Evolutionary conservation across 2,888 invertebrate genomes (phyloP), one percentile per base, ranked within the genome.

Genomic region (Nemotelus nigrinus): DNA sequence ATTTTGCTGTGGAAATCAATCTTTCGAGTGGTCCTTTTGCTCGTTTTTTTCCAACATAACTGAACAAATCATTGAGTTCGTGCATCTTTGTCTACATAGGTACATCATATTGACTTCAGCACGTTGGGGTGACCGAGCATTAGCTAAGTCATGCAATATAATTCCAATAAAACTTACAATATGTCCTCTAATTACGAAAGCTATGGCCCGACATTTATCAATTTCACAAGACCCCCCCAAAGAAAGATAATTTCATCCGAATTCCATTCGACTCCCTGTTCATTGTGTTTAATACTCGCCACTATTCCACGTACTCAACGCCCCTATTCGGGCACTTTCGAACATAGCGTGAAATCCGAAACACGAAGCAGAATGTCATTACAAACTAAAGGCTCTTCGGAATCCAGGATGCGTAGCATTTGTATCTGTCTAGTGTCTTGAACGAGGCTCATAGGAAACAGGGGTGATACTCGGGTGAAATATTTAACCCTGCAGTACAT

Each of bases 171-270:
- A 77, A 76, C 72, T 78, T 77, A 78, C 77, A 80, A 80, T 80
- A 80, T 80, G 80, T 71, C 77, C 76, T 80, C 78, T 80, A 80
- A 80, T 80, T 80, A 80, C 77, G 78, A 78, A 78, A 80, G 77
- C 80, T 80, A 77, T 80, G 78, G 75, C 77, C 43, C 48, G 78
- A 72, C 77, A 77, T 80, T 80, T 78, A 78, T 80, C 80, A 80
- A 80, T 80, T 80, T 78, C 78, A 77, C 78, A 77, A 64, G 70
- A 39, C 48, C 48, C n/a, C 41, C 25, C 60, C 48, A 58, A 80
- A 79, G 80, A 78, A 80, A 81, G 81, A 82, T 81, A 82, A 81
- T 82, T 82, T 81, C 81, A 81, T 81, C 81, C 81, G 80, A 81
- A 80, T 82, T 82, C 78, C 80, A 78, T 78, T 82, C 79, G 79